These are phyloP conservation scores for Propithecus perrieri DNA, from an alignment of 2,797 vertebrate species.

Conservation along the genomic window DNA sequence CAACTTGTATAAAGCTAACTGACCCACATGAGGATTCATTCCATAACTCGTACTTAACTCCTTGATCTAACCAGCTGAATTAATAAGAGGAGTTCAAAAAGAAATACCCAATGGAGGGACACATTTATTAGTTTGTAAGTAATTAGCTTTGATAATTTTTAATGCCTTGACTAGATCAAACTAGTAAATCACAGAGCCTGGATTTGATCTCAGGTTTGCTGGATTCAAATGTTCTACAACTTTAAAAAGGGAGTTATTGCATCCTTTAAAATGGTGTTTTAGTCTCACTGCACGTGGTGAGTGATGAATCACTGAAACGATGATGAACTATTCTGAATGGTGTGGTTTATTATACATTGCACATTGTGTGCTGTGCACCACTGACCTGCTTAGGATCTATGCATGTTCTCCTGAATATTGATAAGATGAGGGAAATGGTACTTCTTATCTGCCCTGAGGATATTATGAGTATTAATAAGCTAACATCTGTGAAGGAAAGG, in stretches of 20 bases:
- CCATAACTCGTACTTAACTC: not conserved
- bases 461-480: slow-evolving; percentile 33
- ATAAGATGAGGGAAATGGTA: not conserved
- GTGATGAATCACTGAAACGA: not conserved
- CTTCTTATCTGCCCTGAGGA: not conserved
- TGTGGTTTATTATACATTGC: not conserved
- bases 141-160: not conserved
- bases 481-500: slow-evolving; percentile 31
- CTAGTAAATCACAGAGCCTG: not conserved
- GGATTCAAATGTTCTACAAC: not conserved
- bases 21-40: not conserved
- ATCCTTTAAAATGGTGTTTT: slow-evolving; percentile 36
- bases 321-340: not conserved
- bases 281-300: not conserved
- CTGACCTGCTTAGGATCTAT: slow-evolving; percentile 9
- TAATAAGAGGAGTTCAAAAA: not conserved
- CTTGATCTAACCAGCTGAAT: not conserved
- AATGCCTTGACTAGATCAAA: not conserved
- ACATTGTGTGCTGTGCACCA: not conserved
- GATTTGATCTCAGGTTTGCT: not conserved
- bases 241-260: not conserved
- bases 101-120: not conserved
- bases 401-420: slow-evolving; percentile 39
- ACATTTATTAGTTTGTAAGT: not conserved
- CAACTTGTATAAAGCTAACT: not conserved